Evolutionary conservation across 2,797 vertebrate genomes (phyloP).

Genomic region (Tinamus major): DNA sequence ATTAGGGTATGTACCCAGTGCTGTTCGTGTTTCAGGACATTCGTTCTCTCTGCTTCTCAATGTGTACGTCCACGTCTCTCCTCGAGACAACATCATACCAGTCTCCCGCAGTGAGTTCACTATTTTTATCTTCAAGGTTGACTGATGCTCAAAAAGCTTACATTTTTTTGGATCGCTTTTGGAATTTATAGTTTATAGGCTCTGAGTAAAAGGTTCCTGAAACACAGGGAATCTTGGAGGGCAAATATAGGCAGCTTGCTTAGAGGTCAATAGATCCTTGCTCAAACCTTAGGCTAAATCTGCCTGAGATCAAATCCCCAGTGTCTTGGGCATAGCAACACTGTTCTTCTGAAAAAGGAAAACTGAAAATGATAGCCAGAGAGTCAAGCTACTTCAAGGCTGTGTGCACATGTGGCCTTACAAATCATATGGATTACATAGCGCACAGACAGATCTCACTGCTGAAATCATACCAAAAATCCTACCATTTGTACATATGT

Average conservation of each 20-base stretch:
- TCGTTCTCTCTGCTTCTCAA: neutral
- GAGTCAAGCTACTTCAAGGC: neutral
- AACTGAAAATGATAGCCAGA: neutral
- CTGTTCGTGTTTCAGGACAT: neutral
- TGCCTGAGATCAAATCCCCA: neutral
- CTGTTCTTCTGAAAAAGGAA: neutral
- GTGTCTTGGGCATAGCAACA: neutral
- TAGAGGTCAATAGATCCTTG: neutral
- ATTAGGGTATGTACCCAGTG: neutral
- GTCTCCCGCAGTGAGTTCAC: neutral
- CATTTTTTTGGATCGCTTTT: neutral
- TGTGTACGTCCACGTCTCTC: neutral
- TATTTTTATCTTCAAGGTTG: neutral
- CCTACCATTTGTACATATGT: neutral
- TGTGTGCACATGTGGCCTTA: neutral
- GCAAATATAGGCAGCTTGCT: neutral
- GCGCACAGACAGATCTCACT: neutral
- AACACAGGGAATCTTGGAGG: neutral
- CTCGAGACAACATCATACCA: neutral
- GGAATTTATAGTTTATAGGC: neutral
- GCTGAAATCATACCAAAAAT: neutral
- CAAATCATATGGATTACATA: neutral
- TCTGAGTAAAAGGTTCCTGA: neutral
- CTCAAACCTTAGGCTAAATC: neutral
- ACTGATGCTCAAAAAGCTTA: neutral